A percentile compares a stretch with the other conserved stretches of the same genome.
These are phyloP conservation scores for Octopus bimaculoides DNA, from an alignment of 1,140 invertebrate genomes.

Conservation along the genomic window DNA sequence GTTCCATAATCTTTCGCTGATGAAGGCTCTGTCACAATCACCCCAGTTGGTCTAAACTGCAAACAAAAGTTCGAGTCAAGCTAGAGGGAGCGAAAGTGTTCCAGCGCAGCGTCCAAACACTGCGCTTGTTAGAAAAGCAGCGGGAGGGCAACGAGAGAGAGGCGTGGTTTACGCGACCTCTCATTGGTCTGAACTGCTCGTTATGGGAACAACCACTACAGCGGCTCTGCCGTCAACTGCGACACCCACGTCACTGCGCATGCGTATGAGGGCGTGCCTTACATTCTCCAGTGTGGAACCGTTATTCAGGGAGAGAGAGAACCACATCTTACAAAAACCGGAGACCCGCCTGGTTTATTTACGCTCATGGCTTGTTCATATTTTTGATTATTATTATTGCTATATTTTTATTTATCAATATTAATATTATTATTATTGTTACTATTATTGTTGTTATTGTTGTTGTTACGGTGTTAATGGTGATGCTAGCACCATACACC, in stretches of 20 bases:
- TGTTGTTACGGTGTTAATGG: too few species aligned
- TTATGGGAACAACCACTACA: slow-evolving; percentile 11
- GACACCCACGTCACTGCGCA: background rate
- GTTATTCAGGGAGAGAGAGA: slow-evolving; percentile 4
- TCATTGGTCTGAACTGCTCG: slow-evolving; percentile 13
- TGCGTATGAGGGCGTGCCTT: background rate
- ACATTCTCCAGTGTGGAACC: background rate
- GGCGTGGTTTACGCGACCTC: slow-evolving; percentile 1
- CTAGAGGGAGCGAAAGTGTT: slow-evolving; percentile 19
- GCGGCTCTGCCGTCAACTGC: background rate
- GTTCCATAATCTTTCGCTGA: slow-evolving; percentile 17
- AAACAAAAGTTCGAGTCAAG: slow-evolving; percentile 23
- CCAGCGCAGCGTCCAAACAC: slow-evolving; percentile 18
- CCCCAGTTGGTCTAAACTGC: slow-evolving; percentile 19
- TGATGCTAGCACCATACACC: too few species aligned
- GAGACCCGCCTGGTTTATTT: background rate
- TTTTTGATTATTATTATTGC: too few species aligned
- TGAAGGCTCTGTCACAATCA: slow-evolving; percentile 19
- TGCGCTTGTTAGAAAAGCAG: slow-evolving; percentile 18
- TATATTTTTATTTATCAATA: too few species aligned
- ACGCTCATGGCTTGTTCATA: too few species aligned
- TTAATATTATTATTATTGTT: too few species aligned
- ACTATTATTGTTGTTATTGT: too few species aligned
- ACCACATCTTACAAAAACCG: slow-evolving; percentile 15
- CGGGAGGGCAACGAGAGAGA: slow-evolving; percentile 10